Evolutionary conservation across 2,113 vertebrate genomes (phyloP).

Genomic region (Variabilichromis moorii): DNA sequence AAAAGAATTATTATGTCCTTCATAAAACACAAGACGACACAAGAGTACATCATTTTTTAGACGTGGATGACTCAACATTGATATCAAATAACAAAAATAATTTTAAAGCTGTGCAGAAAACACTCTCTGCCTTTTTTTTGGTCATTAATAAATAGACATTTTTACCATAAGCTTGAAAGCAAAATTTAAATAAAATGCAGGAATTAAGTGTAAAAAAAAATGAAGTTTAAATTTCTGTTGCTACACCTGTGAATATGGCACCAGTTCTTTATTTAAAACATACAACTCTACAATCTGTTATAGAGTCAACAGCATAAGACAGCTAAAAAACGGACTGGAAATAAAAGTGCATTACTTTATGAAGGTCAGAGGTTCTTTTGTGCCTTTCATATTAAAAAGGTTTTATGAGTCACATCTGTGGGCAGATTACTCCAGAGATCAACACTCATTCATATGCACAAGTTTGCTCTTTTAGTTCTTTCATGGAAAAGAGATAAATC

Average conservation of each 20-base stretch:
- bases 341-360: neutral
- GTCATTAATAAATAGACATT: neutral
- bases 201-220: neutral
- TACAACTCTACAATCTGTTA: neutral
- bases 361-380: neutral
- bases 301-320: neutral
- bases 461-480: neutral
- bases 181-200: fast-evolving
- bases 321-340: neutral
- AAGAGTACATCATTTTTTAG: neutral
- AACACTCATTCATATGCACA: fast-evolving
- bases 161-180: neutral
- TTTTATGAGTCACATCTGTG: neutral
- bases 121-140: fast-evolving
- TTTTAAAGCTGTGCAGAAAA: fast-evolving
- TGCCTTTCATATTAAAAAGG: neutral
- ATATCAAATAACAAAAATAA: neutral
- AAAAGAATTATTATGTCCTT: neutral
- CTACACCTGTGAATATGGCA: neutral
- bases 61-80: fast-evolving
- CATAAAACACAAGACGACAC: neutral
- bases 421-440: neutral
- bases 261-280: neutral
- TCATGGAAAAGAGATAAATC: neutral
- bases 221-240: neutral